Evolutionary conservation across 2,888 invertebrate species (phyloP).

Genomic region (Drosophila anomelani): DNA sequence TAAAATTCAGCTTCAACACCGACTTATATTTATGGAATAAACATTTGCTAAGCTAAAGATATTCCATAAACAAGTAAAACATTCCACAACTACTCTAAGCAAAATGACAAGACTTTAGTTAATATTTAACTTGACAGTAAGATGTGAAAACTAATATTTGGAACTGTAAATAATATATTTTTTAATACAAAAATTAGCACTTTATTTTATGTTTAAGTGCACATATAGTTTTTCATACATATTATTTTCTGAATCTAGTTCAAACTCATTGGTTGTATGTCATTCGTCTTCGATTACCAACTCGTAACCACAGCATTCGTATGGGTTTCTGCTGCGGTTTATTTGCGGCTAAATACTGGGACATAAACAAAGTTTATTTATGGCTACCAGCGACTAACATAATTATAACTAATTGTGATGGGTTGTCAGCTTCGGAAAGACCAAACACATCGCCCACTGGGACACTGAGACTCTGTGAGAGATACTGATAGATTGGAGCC

Average conservation of each 20-base stretch:
- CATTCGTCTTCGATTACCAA: conserved; percentile 33
- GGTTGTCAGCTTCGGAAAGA: conserved; percentile 44
- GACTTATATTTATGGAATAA: not conserved
- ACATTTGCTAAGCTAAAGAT: not conserved
- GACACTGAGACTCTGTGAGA: conserved; percentile 1
- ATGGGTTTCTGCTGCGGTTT: conserved; percentile 32
- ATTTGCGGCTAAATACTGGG: conserved; percentile 19
- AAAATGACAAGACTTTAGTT: not conserved
- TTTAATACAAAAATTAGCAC: not conserved
- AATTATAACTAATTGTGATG: conserved; percentile 73
- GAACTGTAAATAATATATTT: accelerated
- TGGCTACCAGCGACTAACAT: conserved; percentile 52
- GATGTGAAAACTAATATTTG: conserved; percentile 18
- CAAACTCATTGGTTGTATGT: not conserved
- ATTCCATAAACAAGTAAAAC: conserved; percentile 14
- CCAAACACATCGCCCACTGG: conserved; percentile 48
- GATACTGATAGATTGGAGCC: conserved; percentile 14
- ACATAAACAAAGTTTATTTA: conserved; percentile 42
- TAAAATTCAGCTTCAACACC: not conserved
- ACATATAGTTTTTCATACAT: not conserved
- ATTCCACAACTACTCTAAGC: not conserved
- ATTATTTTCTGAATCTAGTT: not conserved
- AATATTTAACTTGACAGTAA: conserved; percentile 21
- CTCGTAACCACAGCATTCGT: conserved; percentile 34
- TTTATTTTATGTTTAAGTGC: too few species aligned